Evolutionary conservation across 1,140 invertebrate genomes (phyloP), one percentile per base, ranked within the genome.

Genomic region (Goniozus legneri): DNA sequence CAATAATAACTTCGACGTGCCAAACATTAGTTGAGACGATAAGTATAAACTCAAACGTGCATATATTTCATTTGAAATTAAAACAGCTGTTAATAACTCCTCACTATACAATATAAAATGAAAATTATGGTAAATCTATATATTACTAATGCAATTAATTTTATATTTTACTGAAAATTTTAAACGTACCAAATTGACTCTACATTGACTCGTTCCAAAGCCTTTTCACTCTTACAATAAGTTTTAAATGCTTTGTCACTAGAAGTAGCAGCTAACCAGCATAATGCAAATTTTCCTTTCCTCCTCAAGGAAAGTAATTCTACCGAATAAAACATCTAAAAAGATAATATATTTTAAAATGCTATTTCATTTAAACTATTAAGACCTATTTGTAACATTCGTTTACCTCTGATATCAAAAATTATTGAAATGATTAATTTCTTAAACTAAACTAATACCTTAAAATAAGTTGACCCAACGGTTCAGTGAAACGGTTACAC

Each of bases 1-100:
- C 2, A 15, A 49, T 8, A 32, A 22, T 24, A 56, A 30, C 42
- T 42, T 56, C 2, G 33, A 32, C 8, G 10, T 39, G 13, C 54
- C 54, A n/a, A 45, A 53, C 54, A 53, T 53, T 8, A 56, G 47
- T 43, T 56, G 45, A 0, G 50, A 44, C 0, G 50, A 53, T 21
- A 56, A 43, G 8, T 53, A 56, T 0, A 56, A 42, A 49, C 50
- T 56, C 3, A 44, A 49, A 36, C 50, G 38, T 12, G 6, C 12
- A 21, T n/a, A 24, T 6, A 2, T 52, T 10, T 2, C 30, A 2
- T 18, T n/a, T 19, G 3, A 8, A 2, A 7, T 20, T 14, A 34
- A 6, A 27, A 31, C 16, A 8, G 40, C 6, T 1, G 30, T 30
- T 2, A 16, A 12, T 18, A 35, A 32, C 13, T 50, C 51, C 4